Evolutionary conservation across 2,113 vertebrate genomes (phyloP).

Genomic region (Tapirus terrestris): DNA sequence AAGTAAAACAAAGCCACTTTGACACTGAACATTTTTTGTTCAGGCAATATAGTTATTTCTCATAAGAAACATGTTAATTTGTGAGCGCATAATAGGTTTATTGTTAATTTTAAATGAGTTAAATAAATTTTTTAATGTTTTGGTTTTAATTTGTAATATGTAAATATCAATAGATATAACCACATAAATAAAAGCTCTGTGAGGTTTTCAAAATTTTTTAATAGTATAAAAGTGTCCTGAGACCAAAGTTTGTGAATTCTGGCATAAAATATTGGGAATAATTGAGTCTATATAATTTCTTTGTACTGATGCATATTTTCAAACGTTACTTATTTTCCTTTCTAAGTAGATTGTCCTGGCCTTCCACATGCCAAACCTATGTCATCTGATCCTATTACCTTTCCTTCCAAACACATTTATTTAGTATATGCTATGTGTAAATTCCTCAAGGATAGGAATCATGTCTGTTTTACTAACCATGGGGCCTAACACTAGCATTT

Average conservation of each 20-base stretch:
- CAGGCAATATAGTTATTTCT: background rate
- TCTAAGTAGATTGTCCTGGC: background rate
- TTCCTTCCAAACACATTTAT: background rate
- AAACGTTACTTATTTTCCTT: background rate
- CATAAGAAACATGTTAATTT: background rate
- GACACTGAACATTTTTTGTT: background rate
- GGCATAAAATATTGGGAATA: background rate
- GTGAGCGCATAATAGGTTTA: background rate
- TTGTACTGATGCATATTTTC: constrained; percentile 1
- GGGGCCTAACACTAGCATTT: background rate
- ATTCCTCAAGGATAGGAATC: background rate
- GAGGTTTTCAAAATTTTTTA: background rate
- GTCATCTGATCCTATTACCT: background rate
- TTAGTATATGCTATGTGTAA: background rate
- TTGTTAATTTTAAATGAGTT: background rate
- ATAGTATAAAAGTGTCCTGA: background rate
- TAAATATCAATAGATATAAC: background rate
- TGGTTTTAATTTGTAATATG: constrained; percentile 8
- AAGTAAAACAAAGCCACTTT: background rate
- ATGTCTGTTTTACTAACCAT: background rate
- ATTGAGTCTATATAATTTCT: background rate
- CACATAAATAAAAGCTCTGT: background rate
- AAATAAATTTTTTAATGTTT: background rate
- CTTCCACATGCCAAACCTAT: background rate
- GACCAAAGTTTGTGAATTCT: background rate